Percentiles rank a stretch among this genome's conserved stretches.
Evolutionary conservation across 2,113 vertebrate genomes (phyloP).

Genomic region (Pteruthius melanotis): DNA sequence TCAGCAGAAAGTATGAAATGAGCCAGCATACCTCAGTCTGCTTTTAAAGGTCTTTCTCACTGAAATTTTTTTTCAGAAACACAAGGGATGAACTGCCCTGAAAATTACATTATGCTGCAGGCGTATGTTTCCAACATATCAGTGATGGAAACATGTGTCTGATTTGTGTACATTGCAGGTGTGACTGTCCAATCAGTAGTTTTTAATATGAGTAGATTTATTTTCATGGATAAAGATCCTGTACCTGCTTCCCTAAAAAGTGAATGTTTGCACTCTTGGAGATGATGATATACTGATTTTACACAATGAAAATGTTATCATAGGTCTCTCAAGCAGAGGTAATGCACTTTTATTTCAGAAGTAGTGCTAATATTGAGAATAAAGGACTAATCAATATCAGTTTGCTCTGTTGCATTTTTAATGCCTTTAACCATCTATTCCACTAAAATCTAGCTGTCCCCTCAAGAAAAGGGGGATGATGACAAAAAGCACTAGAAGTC

Average conservation of each 20-base stretch:
- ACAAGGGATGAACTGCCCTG: background rate
- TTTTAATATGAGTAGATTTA: background rate
- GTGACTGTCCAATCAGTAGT: background rate
- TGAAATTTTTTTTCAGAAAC: background rate
- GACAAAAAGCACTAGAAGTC: background rate
- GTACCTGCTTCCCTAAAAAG: background rate
- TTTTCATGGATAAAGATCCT: background rate
- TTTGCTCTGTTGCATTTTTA: background rate
- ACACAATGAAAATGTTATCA: background rate
- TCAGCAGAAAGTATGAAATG: background rate
- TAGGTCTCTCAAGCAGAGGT: background rate
- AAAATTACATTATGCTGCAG: background rate
- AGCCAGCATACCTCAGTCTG: background rate
- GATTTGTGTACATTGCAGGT: background rate
- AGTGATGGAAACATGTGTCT: background rate
- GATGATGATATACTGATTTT: background rate
- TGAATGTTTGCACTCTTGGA: background rate
- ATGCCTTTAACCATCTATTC: background rate
- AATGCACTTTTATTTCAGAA: background rate
- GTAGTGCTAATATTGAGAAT: background rate
- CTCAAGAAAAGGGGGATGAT: background rate
- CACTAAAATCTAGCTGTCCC: background rate
- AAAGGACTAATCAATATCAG: background rate
- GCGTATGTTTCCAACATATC: background rate
- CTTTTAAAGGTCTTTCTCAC: background rate